A percentile compares a stretch with the other conserved stretches of the same genome.
These are phyloP conservation scores for Enteromius argenteus DNA, from an alignment of 2,797 vertebrate genomes.

Conservation along the genomic window DNA sequence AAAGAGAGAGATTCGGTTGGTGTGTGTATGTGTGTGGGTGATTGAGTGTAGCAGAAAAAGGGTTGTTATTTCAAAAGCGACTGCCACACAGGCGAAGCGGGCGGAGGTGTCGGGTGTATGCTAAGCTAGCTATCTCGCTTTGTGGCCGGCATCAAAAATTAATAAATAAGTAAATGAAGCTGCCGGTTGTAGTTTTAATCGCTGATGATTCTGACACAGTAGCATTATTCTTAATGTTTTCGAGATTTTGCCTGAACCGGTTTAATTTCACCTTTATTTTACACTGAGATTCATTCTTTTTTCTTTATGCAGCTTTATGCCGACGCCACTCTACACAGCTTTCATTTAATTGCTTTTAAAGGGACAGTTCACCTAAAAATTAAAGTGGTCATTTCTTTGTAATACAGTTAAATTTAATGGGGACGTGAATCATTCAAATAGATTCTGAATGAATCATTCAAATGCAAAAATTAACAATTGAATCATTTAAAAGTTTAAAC, in stretches of 20 bases:
- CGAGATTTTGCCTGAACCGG: conserved; percentile 5
- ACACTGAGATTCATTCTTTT: background rate
- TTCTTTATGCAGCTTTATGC: background rate
- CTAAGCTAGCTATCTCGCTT: conserved; percentile 53
- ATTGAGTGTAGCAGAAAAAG: conserved; percentile 70
- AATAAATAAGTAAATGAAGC: conserved; percentile 44
- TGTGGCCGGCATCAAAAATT: conserved; percentile 39
- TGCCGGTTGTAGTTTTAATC: conserved; percentile 49
- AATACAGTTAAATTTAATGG: background rate
- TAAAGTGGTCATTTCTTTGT: background rate
- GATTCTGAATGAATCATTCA: background rate
- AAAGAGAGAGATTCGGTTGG: conserved; percentile 59
- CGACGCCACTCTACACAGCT: background rate
- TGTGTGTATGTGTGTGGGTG: conserved; percentile 62
- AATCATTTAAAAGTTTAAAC: background rate
- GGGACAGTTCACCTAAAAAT: background rate
- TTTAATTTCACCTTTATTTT: conserved; percentile 15
- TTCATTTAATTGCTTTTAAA: background rate
- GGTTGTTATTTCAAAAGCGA: conserved; percentile 73
- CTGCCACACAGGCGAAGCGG: conserved; percentile 65
- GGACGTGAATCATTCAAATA: background rate
- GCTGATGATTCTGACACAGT: conserved; percentile 20
- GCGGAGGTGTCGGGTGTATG: conserved; percentile 56
- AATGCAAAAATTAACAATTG: background rate
- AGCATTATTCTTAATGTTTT: conserved; percentile 10